A percentile compares a stretch with the other conserved stretches of the same genome.
These are phyloP conservation scores for Phyllopteryx taeniolatus DNA, from an alignment of 2,113 vertebrate genomes.

Conservation along the genomic window DNA sequence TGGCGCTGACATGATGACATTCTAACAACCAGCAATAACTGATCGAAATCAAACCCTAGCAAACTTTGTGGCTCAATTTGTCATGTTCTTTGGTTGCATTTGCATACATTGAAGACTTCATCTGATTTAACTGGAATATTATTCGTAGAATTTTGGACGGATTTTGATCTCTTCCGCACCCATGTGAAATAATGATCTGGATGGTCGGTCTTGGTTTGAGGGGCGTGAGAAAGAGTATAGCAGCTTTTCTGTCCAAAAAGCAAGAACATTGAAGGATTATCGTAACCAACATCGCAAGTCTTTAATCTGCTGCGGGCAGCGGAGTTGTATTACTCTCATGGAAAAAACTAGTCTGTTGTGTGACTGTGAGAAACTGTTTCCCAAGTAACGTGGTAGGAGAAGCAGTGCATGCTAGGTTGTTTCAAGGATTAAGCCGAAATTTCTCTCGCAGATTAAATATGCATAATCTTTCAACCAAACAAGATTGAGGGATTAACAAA, in stretches of 20 bases:
- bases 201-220: conserved; percentile 17
- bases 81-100: conserved; percentile 5
- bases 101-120: conserved; percentile 9
- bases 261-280: conserved; percentile 39
- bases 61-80: not conserved
- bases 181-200: conserved; percentile 27
- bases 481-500: conserved; percentile 44
- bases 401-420: conserved; percentile 41
- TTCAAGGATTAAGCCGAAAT: conserved; percentile 64
- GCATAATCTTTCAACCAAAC: conserved; percentile 62
- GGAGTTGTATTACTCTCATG: conserved; percentile 2
- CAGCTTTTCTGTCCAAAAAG: conserved; percentile 15
- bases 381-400: conserved; percentile 17
- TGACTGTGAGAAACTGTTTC: conserved; percentile 34
- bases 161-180: conserved; percentile 26
- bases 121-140: not conserved
- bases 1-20: conserved; percentile 19
- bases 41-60: conserved; percentile 1
- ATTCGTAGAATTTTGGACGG: conserved; percentile 14
- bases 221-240: conserved; percentile 33
- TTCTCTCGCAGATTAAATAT: conserved; percentile 63
- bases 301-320: conserved; percentile 26
- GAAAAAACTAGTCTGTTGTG: conserved; percentile 6
- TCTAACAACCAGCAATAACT: conserved; percentile 24
- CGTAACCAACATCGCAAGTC: conserved; percentile 25